Evolutionary conservation across 1,140 invertebrate genomes (phyloP), one percentile per base, ranked within the genome.

Genomic region (Heterodera schachtii): DNA sequence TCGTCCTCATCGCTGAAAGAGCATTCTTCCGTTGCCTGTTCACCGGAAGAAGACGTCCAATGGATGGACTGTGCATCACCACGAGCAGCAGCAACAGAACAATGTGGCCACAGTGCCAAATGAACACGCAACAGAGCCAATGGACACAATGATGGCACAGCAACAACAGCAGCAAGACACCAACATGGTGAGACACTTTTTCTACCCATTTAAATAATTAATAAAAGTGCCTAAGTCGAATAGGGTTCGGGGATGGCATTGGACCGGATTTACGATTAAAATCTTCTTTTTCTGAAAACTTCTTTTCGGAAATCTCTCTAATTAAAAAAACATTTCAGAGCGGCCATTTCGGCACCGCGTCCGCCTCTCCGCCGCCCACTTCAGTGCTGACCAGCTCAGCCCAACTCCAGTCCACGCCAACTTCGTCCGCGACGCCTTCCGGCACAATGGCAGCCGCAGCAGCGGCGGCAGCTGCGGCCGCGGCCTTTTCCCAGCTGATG

Each of bases 381-480:
- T 19, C 57, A 19, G 57, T 19, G 13, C 57, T 19, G 57, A 5
- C 57, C 57, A 64, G 57, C 57, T 64, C 57, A 19, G 13, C 57
- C 19, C 57, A 64, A 16, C 57, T 64, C 4, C 57, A 64, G 57
- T 13, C 11, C 57, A 64, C 57, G 16, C 57, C 57, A 19, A 64
- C 57, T 19, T 64, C 57, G 13, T 64, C 57, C 13, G 57, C 57
- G 19, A 11, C 57, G 57, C 5, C 57, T 2, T 11, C 69, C 69
- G 44, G 69, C 69, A 46, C 69, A 13, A 46, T 71, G 69, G 69
- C 69, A 4, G 69, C 69, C 6, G 69, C 69, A 8, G 69, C 69
- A 46, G 69, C 69, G 73, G 81, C 81, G n/a, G 60, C 64, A 16
- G 64, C 75, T 16, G 81, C 81, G 4, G 81, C 81, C 13, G 81